phyloP scores from a whole-genome alignment of 2,113 vertebrate species.

The Oncorhynchus gorbuscha region DNA sequence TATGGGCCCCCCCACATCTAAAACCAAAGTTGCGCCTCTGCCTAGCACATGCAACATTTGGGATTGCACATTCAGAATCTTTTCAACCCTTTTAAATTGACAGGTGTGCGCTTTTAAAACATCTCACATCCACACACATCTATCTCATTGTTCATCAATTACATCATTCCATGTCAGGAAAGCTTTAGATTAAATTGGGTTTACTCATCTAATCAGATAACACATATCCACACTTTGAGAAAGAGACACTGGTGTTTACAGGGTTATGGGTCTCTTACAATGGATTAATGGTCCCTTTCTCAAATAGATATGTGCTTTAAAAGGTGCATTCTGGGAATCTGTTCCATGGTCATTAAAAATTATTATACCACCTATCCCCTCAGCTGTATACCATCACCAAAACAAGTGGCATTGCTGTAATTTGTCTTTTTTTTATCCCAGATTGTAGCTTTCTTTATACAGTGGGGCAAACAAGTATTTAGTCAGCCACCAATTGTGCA shows the following conservation, averaged over 20 bases:
- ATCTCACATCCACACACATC: background rate
- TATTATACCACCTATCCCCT: no score
- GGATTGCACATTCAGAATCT: conserved; percentile 58
- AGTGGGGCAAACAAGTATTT: no score
- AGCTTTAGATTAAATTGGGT: no score
- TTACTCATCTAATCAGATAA: background rate
- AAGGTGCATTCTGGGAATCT: conserved; percentile 19
- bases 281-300: background rate
- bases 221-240: background rate
- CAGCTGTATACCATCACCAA: no score
- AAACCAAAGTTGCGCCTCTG: no score
- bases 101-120: no score
- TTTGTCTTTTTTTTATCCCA: no score
- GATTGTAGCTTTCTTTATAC: no score
- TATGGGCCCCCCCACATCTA: no score
- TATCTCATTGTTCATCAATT: background rate
- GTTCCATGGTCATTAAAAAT: no score
- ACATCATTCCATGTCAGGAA: background rate
- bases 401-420: no score
- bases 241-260: background rate
- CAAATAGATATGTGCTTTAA: conserved; percentile 35
- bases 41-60: conserved; percentile 2
- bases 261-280: conserved; percentile 6
- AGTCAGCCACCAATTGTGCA: no score
- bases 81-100: background rate